Percentiles rank a stretch among this genome's conserved stretches.
These are phyloP conservation scores for Peromyscus californicus DNA, from an alignment of 2,113 vertebrate genomes.

Conservation along the genomic window DNA sequence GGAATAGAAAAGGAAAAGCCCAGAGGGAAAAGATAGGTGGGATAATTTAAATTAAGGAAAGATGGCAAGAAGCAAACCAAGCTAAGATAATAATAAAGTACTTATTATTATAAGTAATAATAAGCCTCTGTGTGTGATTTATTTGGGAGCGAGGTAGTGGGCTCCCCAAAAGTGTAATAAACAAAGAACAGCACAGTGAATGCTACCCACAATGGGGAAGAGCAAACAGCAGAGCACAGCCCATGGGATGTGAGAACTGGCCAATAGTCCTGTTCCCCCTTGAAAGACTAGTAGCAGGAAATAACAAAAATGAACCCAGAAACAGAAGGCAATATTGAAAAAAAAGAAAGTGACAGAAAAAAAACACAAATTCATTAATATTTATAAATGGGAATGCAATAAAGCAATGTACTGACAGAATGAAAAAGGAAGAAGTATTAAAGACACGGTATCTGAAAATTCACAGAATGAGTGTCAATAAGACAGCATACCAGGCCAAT, in stretches of 20 bases:
- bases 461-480: neutral
- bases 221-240: fast-evolving
- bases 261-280: neutral
- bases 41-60: no score
- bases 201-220: neutral
- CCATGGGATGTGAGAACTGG: neutral
- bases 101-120: no score
- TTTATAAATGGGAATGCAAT: neutral
- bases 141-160: no score
- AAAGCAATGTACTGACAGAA: neutral
- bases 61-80: no score
- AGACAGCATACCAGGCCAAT: neutral
- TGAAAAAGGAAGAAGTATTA: neutral
- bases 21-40: no score
- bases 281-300: neutral
- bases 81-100: no score
- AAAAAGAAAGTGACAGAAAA: neutral
- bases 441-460: neutral
- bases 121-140: no score
- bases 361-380: neutral
- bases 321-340: neutral
- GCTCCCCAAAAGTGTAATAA: no score
- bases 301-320: neutral
- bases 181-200: neutral
- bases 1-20: no score